These are phyloP conservation scores for Bostrychus sinensis DNA, from an alignment of 2,113 vertebrate species.

Conservation along the genomic window DNA sequence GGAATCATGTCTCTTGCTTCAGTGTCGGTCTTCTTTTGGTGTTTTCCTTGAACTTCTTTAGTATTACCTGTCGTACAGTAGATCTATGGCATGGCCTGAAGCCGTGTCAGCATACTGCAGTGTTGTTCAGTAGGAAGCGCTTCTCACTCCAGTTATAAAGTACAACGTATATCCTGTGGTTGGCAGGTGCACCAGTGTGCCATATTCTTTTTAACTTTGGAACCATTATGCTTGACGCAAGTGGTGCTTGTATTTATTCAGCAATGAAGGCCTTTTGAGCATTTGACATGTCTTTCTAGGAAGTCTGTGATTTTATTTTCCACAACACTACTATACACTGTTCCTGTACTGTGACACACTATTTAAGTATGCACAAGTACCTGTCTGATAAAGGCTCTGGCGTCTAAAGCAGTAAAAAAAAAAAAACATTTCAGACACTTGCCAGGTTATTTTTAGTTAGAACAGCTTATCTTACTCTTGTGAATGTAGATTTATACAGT, in stretches of 20 bases:
- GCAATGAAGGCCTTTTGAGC: conserved; percentile 51
- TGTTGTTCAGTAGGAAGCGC: conserved; percentile 4
- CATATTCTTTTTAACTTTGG: conserved; percentile 28
- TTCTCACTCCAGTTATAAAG: conserved; percentile 17
- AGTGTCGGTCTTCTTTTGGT: conserved; percentile 31
- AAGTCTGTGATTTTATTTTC: conserved; percentile 34
- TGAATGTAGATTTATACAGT: conserved; percentile 87
- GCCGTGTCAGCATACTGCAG: conserved; percentile 17
- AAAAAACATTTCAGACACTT: conserved; percentile 84
- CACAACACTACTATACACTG: conserved; percentile 38
- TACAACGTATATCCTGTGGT: conserved; percentile 19
- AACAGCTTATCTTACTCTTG: conserved; percentile 80
- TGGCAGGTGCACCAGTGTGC: conserved; percentile 48
- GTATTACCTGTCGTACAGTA: conserved; percentile 18
- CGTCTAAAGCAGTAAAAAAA: conserved; percentile 39
- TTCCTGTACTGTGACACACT: conserved; percentile 48
- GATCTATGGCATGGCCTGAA: conserved; percentile 8
- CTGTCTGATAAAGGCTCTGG: conserved; percentile 44
- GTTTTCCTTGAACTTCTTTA: conserved; percentile 28
- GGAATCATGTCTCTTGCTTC: conserved; percentile 36
- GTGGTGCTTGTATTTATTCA: conserved; percentile 62
- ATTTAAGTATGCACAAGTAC: conserved; percentile 35
- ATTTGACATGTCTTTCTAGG: conserved; percentile 45
- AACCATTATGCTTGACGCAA: conserved; percentile 35
- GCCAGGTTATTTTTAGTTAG: conserved; percentile 81